Percentiles rank a stretch among this genome's conserved stretches.
These are phyloP conservation scores for Limanda limanda DNA, from an alignment of 2,113 vertebrate genomes.

Conservation along the genomic window DNA sequence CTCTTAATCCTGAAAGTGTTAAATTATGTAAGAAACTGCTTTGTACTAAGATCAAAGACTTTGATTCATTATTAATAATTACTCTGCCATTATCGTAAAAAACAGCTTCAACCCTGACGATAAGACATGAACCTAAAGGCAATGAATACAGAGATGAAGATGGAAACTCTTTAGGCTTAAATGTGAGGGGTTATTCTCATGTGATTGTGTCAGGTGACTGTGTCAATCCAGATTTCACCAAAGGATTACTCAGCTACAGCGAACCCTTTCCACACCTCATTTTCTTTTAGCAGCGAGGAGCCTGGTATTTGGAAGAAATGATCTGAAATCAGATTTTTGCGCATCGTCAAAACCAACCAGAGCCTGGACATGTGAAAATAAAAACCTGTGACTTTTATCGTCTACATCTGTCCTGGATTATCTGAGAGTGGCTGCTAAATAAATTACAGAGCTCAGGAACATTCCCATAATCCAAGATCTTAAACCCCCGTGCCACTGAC, in stretches of 20 bases:
- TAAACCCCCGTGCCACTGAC: constrained; percentile 23
- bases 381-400: constrained; percentile 56
- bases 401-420: constrained; percentile 67
- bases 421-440: constrained; percentile 63
- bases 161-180: background rate
- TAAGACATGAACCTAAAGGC: background rate
- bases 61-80: too few relatives aligned
- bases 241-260: background rate
- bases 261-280: constrained; percentile 1
- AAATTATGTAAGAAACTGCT: too few relatives aligned
- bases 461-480: constrained; percentile 61
- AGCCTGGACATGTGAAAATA: constrained; percentile 34
- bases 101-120: background rate
- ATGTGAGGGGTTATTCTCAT: background rate
- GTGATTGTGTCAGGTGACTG: constrained; percentile 8
- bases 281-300: background rate
- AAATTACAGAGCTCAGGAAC: constrained; percentile 65
- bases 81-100: background rate
- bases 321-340: constrained; percentile 10
- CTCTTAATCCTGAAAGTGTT: too few relatives aligned
- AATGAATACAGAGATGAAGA: background rate
- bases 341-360: constrained; percentile 18
- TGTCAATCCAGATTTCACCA: constrained; percentile 23
- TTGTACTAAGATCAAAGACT: too few relatives aligned
- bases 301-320: background rate